A percentile compares a stretch with the other conserved stretches of the same genome.
phyloP scores from a whole-genome alignment of 2,797 vertebrate species.

The Danio albolineatus region DNA sequence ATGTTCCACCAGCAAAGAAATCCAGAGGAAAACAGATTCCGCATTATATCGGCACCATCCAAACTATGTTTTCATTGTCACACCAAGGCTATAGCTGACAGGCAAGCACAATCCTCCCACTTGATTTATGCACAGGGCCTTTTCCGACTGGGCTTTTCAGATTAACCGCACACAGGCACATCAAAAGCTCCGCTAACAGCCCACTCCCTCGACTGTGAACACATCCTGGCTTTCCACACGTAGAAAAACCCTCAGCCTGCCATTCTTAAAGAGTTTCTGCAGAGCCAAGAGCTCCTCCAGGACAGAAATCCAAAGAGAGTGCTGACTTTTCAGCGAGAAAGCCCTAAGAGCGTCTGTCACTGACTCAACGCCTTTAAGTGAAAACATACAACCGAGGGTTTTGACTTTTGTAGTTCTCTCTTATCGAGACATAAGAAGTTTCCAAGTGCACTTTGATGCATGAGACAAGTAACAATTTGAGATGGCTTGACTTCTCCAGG shows the following conservation, averaged over 20 bases:
- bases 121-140: conserved; percentile 59
- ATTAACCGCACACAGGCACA: conserved; percentile 64
- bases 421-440: conserved; percentile 27
- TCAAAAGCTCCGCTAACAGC: conserved; percentile 64
- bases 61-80: conserved; percentile 60
- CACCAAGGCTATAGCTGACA: conserved; percentile 38
- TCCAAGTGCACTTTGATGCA: conserved; percentile 17
- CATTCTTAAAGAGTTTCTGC: conserved; percentile 43
- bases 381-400: conserved; percentile 39
- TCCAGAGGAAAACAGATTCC: conserved; percentile 43
- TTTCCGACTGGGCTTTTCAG: conserved; percentile 61
- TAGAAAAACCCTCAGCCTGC: conserved; percentile 47
- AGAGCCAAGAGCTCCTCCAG: conserved; percentile 45
- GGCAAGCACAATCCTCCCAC: conserved; percentile 57
- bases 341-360: conserved; percentile 44
- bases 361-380: conserved; percentile 45
- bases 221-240: conserved; percentile 43
- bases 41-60: conserved; percentile 47
- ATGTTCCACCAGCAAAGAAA: conserved; percentile 38
- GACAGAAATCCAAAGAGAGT: conserved; percentile 47
- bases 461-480: background rate
- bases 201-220: conserved; percentile 64
- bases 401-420: conserved; percentile 8
- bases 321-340: conserved; percentile 48
- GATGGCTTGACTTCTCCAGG: conserved; percentile 22